Evolutionary conservation across 1,140 invertebrate genomes (phyloP), one percentile per base, ranked within the genome.

Genomic region (Danaus plexippus): DNA sequence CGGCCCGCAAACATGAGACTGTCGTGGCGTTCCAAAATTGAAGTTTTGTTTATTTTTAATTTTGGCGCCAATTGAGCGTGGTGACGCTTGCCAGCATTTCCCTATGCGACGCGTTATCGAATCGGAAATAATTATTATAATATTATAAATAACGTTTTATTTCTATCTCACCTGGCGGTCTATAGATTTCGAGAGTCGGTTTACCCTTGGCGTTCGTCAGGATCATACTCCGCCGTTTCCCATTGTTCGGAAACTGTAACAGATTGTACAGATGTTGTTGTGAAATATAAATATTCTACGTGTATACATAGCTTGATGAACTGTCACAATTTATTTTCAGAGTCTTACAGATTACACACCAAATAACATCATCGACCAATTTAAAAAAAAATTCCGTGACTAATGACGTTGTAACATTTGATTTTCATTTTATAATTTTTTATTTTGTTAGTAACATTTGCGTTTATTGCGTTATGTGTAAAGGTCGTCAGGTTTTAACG

Each of bases 121-220:
- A 54, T 59, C 50, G 43, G 54, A 63, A 57, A 57, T 56, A 15
- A 53, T 58, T 63, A 60, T 61, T 46, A 52, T 66, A 60, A 32
- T 58, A n/a, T 49, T 40, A 52, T 59, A 59, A 42, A 66, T 49
- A 45, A 58, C 10, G 13, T 43, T 49, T 44, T 57, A 49, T 46
- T 43, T 4, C n/a, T 42, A 56, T 66, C 73, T 89, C 87, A 94
- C 94, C 95, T 78, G 94, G 94, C 13, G 95, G 95, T 73, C 94
- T 90, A 80, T 96, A 96, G 68, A 96, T 94, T 88, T 95, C 94
- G 80, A 95, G 90, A 15, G 93, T 94, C 7, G 94, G 94, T 85
- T 96, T 95, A 49, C 89, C 90, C 73, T 90, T 89, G 9, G 88
- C 81, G 52, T 89, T 88, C 15, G 88, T 85, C 59, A 89, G 83